A percentile compares a stretch with the other conserved stretches of the same genome.
phyloP scores from a whole-genome alignment of 1,140 invertebrate species.

The Sarcophaga peregrina region DNA sequence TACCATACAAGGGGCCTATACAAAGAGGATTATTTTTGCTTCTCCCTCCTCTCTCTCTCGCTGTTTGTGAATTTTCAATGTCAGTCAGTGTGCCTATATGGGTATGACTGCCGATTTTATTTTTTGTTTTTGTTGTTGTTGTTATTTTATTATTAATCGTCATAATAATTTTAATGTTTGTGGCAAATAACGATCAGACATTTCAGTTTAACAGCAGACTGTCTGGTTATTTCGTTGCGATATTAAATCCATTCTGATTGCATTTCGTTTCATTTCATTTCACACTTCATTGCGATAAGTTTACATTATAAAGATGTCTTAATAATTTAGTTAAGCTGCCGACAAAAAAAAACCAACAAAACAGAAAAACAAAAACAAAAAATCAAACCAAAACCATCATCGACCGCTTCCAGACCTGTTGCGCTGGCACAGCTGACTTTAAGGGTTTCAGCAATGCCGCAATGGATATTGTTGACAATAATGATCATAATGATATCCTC shows the following conservation, averaged over 20 bases:
- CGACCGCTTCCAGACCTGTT: neutral
- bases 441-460: neutral
- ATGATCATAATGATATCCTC: neutral
- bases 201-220: neutral
- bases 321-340: slow-evolving; percentile 43
- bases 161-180: slow-evolving; percentile 23
- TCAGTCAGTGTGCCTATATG: neutral
- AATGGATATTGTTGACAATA: neutral
- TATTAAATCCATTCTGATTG: slow-evolving; percentile 54
- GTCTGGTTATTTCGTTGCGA: neutral
- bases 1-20: neutral
- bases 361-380: neutral
- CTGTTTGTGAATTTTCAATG: neutral
- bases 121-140: neutral
- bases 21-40: neutral
- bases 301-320: slow-evolving; percentile 44
- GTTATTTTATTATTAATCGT: slow-evolving; percentile 32
- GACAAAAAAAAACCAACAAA: neutral
- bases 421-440: neutral
- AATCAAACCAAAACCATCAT: too few relatives aligned
- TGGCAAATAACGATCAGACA: neutral
- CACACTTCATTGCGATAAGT: slow-evolving; percentile 45
- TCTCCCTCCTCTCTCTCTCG: neutral
- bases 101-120: neutral
- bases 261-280: slow-evolving; percentile 54